Base-by-base conservation (phyloP, 2,888 invertebrate genomes). In the Drosophila suboccidentalis region DNA sequence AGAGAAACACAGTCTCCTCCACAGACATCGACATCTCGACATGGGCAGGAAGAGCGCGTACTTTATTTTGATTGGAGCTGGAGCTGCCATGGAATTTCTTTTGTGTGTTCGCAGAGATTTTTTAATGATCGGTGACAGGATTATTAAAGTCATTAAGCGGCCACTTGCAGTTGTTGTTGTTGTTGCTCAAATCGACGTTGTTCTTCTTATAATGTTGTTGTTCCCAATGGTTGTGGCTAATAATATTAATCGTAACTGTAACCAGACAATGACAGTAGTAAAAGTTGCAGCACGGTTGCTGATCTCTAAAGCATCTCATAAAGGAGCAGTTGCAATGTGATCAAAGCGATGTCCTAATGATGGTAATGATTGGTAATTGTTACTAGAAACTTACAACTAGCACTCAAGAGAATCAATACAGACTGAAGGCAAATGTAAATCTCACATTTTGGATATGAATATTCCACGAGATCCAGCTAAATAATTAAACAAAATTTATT, bases 41-140 rank as follows among this genome's bases (percentile, higher is more conserved):
- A 22, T 43, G 65, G 84, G 79, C 89, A 89, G 89, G 89, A 87
- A 84, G 86, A 81, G 79, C 78, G 85, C 70, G 87, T 86, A 86
- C 87, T 86, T 86, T 86, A 86, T 89, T 86, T 86, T 89, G 86
- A 86, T 86, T 86, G 89, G 87, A 86, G 82, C 82, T 89, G 87
- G 87, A 86, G 82, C 82, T 86, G 87, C 89, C 86, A 89, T 80
- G 86, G 86, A 86, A 86, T 86, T 86, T 89, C 89, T 86, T 87
- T 86, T 86, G 86, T 86, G 85, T 86, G 85, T 89, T 80, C 78
- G 68, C 72, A 73, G 64, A 86, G 87, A 82, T 89, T 86, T 89
- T 86, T 86, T 86, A 86, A 86, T 89, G 89, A 89, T 86, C 86
- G 86, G 85, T 89, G 86, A 86, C 86, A 86, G 86, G 89, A 84